Evolutionary conservation across 2,113 vertebrate species (phyloP), one percentile per base, ranked within the genome.

Genomic region (Puntigrus tetrazona): DNA sequence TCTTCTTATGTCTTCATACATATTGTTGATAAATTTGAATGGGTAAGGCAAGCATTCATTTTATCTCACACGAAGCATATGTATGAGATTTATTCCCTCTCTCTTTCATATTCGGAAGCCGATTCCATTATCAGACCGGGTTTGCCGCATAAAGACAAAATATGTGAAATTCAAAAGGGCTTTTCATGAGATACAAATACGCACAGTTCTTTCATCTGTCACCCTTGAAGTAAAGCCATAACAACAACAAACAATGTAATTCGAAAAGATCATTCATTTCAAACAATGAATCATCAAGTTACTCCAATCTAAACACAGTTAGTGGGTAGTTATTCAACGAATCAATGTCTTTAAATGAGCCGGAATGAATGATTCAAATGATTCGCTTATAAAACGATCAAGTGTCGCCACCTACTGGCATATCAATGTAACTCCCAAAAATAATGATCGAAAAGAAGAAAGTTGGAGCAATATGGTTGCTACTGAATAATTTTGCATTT

Each of bases 1-100:
- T 83, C 63, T 36, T 59, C 61, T 82, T 77, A 34, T 78, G 43
- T n/a, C 41, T 20, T 57, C 27, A 14, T 63, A 29, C 14, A 81
- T 77, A 61, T 63, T 31, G 45, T 59, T 83, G 43, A 73, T 85
- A 22, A 55, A 59, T 61, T 10, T 43, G 27, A 9, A 65, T 20
- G 36, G 14, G 5, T 43, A 57, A 47, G 43, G 45, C 63, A 52
- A 47, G 45, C 73, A 70, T 45, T 41, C 7, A 27, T 78, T 78
- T 72, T 72, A 72, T 72, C 38, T 72, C 22, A 41, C 36, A 72
- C 69, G 43, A 72, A 43, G 69, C 69, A 72, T 72, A 43, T 20
- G 11, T 25, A 25, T 70, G 36, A 72, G 69, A 72, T 72, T 72
- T 43, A 5, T 22, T 72, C 3, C 38, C 36, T 72, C 22, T 69